Percentiles rank a stretch among this genome's conserved stretches.
These are phyloP conservation scores for Drosophila histrio DNA, from an alignment of 2,888 invertebrate genomes.

Conservation along the genomic window DNA sequence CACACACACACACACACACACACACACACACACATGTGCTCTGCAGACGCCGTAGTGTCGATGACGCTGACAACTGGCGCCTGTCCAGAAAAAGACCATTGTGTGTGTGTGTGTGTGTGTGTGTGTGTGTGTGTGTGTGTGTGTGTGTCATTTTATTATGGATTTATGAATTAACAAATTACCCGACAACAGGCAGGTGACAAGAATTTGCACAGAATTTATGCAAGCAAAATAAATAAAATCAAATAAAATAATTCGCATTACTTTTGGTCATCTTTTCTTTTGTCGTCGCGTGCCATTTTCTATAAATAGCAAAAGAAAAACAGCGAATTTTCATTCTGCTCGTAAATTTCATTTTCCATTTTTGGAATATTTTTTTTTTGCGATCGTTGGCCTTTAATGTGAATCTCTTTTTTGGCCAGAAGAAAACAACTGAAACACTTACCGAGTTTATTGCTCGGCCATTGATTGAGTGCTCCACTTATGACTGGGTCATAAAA, in stretches of 20 bases:
- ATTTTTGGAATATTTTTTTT: constrained; percentile 20
- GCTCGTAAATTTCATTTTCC: constrained; percentile 14
- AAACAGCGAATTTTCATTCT: constrained; percentile 1
- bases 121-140: neutral
- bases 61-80: constrained; percentile 23
- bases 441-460: neutral
- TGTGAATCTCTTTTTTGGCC: neutral
- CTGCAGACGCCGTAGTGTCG: constrained; percentile 27
- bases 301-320: constrained; percentile 47
- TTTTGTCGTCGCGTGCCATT: constrained; percentile 50
- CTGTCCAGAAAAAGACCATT: constrained; percentile 14
- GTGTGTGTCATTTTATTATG: constrained; percentile 4
- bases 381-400: constrained; percentile 39
- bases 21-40: constrained; percentile 1
- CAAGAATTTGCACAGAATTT: constrained; percentile 20
- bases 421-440: neutral
- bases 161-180: constrained; percentile 61
- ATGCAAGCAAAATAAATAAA: neutral
- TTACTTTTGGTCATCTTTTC: neutral
- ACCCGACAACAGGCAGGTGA: constrained; percentile 63
- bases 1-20: neutral
- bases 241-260: constrained; percentile 1
- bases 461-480: constrained; percentile 14
- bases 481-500: neutral
- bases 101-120: neutral